Evolutionary conservation across 92 coral and sea anemone genomes (phyloP).

Genomic region (Scolanthus callimorphus): DNA sequence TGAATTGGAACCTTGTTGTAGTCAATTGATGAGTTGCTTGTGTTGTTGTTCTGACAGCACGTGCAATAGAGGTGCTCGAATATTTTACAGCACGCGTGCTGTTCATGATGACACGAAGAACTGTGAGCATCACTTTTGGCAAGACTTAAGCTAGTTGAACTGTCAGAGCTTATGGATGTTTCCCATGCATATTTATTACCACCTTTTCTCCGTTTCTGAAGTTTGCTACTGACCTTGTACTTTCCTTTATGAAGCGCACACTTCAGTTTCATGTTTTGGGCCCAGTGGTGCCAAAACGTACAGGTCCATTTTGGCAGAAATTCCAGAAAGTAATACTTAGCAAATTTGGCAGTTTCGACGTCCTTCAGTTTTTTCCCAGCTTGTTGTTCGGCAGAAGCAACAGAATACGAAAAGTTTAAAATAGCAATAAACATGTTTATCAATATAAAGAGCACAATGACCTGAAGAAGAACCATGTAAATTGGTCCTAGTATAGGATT

Average conservation of each 20-base stretch:
- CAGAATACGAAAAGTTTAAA: slow-evolving; percentile 51
- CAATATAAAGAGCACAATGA: slow-evolving; percentile 46
- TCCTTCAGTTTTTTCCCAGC: slow-evolving; percentile 42
- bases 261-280: not conserved
- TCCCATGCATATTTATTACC: not conserved
- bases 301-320: not conserved
- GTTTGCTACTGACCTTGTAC: not conserved
- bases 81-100: not conserved
- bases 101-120: not conserved
- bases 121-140: no score
- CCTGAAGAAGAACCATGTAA: slow-evolving; percentile 49
- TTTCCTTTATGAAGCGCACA: not conserved
- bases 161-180: not conserved
- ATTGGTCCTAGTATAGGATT: slow-evolving; percentile 63
- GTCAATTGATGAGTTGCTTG: not conserved
- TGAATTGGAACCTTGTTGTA: not conserved
- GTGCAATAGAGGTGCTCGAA: not conserved
- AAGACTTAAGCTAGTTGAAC: no score
- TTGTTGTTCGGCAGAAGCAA: slow-evolving; percentile 24
- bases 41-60: not conserved
- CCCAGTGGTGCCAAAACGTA: not conserved
- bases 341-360: slow-evolving; percentile 40
- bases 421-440: slow-evolving; percentile 73
- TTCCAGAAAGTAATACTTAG: slow-evolving; percentile 20
- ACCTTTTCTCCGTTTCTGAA: not conserved